These are phyloP conservation scores for Bagarius yarrelli DNA, from an alignment of 2,113 vertebrate species.

Conservation along the genomic window DNA sequence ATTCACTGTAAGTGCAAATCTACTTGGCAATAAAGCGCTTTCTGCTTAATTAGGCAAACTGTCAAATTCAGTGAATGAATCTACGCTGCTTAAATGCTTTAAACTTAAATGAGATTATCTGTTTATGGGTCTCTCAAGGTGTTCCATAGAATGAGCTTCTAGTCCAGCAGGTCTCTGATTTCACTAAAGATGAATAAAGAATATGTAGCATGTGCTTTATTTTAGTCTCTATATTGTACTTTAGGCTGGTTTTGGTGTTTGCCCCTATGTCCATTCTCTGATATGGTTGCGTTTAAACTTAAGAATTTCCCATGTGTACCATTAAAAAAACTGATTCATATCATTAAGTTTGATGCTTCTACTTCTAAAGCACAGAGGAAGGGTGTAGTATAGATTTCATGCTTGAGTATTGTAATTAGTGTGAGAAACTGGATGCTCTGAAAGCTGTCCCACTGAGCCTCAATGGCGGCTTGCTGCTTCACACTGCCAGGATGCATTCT, in stretches of 20 bases:
- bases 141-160: too few species aligned
- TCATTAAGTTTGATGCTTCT: not conserved
- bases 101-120: not conserved
- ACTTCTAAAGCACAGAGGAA: slow-evolving; percentile 27
- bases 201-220: not conserved
- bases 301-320: slow-evolving; percentile 1
- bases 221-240: not conserved
- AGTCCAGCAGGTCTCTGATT: not conserved
- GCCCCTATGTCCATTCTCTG: not conserved
- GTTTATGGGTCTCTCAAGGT: too few species aligned
- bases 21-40: too few species aligned
- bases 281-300: not conserved
- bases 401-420: slow-evolving; percentile 18
- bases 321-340: not conserved
- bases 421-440: slow-evolving; percentile 8
- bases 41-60: not conserved
- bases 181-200: not conserved
- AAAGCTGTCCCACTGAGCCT: slow-evolving; percentile 21
- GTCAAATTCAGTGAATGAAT: not conserved
- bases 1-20: too few species aligned
- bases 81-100: not conserved
- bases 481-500: slow-evolving; percentile 12
- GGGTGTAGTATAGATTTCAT: slow-evolving; percentile 2
- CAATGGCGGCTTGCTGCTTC: slow-evolving; percentile 19
- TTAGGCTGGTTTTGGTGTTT: not conserved